Evolutionary conservation across 2,113 vertebrate genomes (phyloP).

Genomic region (Microtus richardsoni): DNA sequence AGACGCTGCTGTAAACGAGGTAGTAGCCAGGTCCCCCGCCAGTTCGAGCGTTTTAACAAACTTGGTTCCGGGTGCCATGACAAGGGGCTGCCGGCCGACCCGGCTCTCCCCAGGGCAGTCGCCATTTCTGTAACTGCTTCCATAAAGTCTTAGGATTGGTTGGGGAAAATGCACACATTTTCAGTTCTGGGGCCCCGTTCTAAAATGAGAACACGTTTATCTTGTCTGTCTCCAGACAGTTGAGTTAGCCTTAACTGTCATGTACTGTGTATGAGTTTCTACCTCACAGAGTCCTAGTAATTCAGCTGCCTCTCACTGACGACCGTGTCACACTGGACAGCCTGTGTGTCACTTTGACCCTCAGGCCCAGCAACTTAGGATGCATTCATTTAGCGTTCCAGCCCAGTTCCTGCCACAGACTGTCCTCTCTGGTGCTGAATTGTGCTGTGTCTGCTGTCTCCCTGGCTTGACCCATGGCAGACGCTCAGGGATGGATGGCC

Average conservation of each 20-base stretch:
- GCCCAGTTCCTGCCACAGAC: background rate
- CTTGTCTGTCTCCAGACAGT: background rate
- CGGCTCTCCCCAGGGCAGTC: background rate
- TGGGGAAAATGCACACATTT: background rate
- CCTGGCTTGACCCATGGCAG: background rate
- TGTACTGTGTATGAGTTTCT: background rate
- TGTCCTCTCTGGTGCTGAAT: too few species aligned
- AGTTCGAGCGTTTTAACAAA: background rate
- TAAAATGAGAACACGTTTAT: background rate
- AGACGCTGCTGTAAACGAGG: background rate
- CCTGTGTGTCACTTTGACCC: background rate
- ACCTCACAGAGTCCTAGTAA: background rate
- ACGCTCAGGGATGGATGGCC: background rate
- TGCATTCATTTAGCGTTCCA: background rate
- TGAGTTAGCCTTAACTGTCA: background rate
- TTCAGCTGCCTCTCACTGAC: background rate
- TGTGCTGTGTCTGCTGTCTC: background rate
- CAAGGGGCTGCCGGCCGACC: too few species aligned
- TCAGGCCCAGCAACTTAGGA: background rate
- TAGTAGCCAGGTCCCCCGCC: background rate
- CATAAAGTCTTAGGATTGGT: background rate
- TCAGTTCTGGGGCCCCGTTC: background rate
- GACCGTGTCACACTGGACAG: rapidly evolving
- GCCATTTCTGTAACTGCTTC: background rate
- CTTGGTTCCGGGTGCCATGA: background rate